Evolutionary conservation across 2,797 vertebrate genomes (phyloP), one percentile per base, ranked within the genome.

Genomic region (Micrastur ruficollis): DNA sequence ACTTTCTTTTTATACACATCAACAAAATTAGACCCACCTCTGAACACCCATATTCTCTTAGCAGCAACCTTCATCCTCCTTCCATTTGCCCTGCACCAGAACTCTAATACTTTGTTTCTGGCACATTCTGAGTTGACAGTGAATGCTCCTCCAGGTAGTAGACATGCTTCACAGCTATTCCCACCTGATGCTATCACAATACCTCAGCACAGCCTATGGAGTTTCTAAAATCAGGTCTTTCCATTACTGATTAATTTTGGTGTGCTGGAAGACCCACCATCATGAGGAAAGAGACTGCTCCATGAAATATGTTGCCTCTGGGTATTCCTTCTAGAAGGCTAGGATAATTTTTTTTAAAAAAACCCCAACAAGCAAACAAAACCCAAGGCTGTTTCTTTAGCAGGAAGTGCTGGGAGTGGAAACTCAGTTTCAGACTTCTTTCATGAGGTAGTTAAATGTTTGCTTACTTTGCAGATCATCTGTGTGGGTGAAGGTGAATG

Each of bases 401-500:
- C 56, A 71, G 71, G 19, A 74, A 83, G 65, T 22, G 23, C 65
- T 9, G 56, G 70, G 61, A 12, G 10, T 14, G n/a, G 40, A 84
- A 84, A 65, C 50, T 72, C 44, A n/a, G 47, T 63, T 59, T 52
- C 0, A 0, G 42, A 46, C 27, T 75, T 44, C 23, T 59, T 68
- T 53, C 42, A 72, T 5, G 40, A 66, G 38, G 52, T 1, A 75
- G 82, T 15, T 63, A 34, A 49, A 19, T 9, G 36, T 80, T 78
- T 80, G 83, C 89, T 79, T 62, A 49, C 65, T 86, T 50, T 44
- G 83, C 62, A 87, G 67, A 85, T 34, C 44, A 18, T 49, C 63
- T 17, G 52, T 47, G 71, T 32, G 86, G 78, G 36, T 31, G 59
- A 86, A 61, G 75, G 76, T 73, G 74, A 95, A 46, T 6, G 88